These are phyloP conservation scores for Metallyticus violacea DNA, from an alignment of 2,888 invertebrate species.

Conservation along the genomic window DNA sequence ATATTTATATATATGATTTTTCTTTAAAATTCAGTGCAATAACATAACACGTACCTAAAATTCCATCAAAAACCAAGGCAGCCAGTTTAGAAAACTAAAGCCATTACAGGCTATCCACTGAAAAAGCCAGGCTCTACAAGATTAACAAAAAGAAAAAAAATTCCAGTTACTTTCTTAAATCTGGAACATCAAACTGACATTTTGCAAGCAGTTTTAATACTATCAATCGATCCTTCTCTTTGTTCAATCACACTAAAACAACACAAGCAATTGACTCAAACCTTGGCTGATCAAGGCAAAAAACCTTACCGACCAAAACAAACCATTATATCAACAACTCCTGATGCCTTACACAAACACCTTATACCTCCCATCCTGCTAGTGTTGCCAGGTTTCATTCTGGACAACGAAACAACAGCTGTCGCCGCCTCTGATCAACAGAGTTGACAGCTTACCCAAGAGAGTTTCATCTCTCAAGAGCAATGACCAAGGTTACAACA, in stretches of 20 bases:
- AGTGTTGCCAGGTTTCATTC: slow-evolving; percentile 24
- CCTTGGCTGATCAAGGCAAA: neutral
- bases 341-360: neutral
- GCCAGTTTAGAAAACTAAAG: neutral
- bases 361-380: neutral
- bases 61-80: slow-evolving; percentile 13
- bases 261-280: neutral
- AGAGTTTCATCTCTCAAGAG: slow-evolving; percentile 24
- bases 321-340: neutral
- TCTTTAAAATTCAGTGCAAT: neutral
- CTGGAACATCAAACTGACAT: neutral
- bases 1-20: neutral
- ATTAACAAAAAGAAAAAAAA: neutral
- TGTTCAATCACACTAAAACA: neutral
- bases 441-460: neutral
- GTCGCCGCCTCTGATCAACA: neutral
- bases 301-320: neutral
- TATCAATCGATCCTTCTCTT: neutral
- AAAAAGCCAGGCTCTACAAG: slow-evolving; percentile 12
- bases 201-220: neutral
- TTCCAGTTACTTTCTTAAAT: neutral
- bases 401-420: slow-evolving; percentile 16
- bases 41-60: neutral
- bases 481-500: slow-evolving; percentile 7
- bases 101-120: neutral